Percentiles rank a stretch among this genome's conserved stretches.
Evolutionary conservation across 2,113 vertebrate species (phyloP).

Genomic region (Xenopus borealis): DNA sequence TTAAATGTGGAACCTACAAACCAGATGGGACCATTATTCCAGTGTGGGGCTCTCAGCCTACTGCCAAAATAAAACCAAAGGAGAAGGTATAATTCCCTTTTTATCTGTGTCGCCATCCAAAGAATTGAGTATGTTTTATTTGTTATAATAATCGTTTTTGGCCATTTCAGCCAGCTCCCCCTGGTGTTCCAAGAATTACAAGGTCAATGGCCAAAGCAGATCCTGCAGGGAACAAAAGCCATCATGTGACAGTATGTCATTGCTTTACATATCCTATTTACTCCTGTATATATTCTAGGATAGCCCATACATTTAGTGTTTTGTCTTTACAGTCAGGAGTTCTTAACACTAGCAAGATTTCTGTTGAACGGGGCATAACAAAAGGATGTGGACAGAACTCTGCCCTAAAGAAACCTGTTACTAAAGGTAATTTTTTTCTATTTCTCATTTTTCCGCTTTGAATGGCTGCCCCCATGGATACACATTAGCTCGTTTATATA

Average conservation of each 20-base stretch:
- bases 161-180: constrained; percentile 54
- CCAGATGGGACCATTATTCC: constrained; percentile 58
- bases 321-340: not conserved
- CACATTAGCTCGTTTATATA: too few relatives aligned
- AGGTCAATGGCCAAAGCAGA: constrained; percentile 62
- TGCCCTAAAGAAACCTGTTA: constrained; percentile 50
- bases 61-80: constrained; percentile 56
- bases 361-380: not conserved
- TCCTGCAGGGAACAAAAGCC: constrained; percentile 45
- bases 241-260: constrained; percentile 43
- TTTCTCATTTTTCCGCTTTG: too few relatives aligned
- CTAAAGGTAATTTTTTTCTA: constrained; percentile 55
- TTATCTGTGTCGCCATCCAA: too few relatives aligned
- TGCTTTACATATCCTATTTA: not conserved
- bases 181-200: constrained; percentile 57
- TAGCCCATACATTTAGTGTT: not conserved
- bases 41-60: constrained; percentile 34
- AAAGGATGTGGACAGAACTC: constrained; percentile 51
- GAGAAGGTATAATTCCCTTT: constrained; percentile 59
- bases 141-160: too few relatives aligned
- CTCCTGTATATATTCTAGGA: too few relatives aligned
- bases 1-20: constrained; percentile 81
- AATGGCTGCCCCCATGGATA: too few relatives aligned
- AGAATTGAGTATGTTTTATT: too few relatives aligned
- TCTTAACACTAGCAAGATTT: not conserved